Conservation (phyloP, 2,797 vertebrate species). For the Pitangus sulphuratus region DNA sequence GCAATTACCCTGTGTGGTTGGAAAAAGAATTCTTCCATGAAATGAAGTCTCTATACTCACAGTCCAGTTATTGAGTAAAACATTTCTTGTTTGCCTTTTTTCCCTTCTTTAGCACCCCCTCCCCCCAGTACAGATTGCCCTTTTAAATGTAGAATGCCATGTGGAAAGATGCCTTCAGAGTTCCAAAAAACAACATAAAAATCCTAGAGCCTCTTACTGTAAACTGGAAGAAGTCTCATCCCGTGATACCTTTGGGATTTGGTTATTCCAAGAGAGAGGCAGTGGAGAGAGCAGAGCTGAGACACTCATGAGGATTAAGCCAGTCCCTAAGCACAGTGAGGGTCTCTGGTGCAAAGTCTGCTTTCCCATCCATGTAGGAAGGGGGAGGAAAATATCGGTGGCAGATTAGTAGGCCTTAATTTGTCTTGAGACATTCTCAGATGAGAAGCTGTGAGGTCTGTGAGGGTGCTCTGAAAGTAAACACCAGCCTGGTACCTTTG, state of each 20-base stretch:
- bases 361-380: neutral
- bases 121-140: neutral
- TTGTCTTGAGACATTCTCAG: neutral
- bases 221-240: neutral
- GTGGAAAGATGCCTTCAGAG: neutral
- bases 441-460: neutral
- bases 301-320: neutral
- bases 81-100: neutral
- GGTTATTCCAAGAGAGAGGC: neutral
- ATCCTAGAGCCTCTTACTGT: neutral
- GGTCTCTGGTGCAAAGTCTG: neutral
- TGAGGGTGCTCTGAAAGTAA: neutral
- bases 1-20: neutral
- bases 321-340: neutral
- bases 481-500: neutral
- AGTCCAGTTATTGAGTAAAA: neutral
- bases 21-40: neutral
- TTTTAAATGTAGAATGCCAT: neutral
- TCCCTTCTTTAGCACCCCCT: neutral
- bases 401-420: neutral
- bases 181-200: neutral
- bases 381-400: neutral
- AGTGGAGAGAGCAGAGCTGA: neutral
- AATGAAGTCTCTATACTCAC: neutral
- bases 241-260: neutral